A percentile compares a stretch with the other conserved stretches of the same genome.
phyloP scores from a whole-genome alignment of 2,888 invertebrate species.

The Philereme vetulata region DNA sequence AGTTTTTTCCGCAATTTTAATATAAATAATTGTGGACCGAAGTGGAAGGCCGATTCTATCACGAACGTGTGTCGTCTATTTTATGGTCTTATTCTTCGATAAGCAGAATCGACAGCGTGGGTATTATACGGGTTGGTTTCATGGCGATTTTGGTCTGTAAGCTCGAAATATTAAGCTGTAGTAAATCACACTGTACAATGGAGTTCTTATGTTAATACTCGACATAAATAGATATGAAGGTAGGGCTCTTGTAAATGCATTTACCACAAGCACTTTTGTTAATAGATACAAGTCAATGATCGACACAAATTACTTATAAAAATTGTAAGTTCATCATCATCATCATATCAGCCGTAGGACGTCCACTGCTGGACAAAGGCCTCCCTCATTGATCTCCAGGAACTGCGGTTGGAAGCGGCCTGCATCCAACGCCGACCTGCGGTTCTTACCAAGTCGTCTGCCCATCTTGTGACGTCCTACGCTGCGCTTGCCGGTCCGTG shows the following conservation, averaged over 20 bases:
- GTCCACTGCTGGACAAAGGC: too few species aligned
- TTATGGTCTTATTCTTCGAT: conserved; percentile 52
- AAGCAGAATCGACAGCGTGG: conserved; percentile 45
- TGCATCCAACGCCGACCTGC: too few species aligned
- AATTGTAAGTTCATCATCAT: too few species aligned
- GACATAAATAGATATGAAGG: conserved; percentile 4
- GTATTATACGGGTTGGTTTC: conserved; percentile 32
- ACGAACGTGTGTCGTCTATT: conserved; percentile 61
- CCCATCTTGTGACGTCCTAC: too few species aligned
- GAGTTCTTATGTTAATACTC: conserved; percentile 19
- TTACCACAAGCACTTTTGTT: not conserved
- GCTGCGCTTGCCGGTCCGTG: too few species aligned
- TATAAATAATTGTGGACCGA: conserved; percentile 66
- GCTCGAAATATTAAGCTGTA: conserved; percentile 22
- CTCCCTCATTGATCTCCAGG: too few species aligned
- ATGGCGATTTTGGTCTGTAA: conserved; percentile 28
- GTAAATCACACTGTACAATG: conserved; percentile 21
- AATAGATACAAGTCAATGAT: too few species aligned
- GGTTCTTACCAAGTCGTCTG: too few species aligned
- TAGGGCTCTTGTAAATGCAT: not conserved
- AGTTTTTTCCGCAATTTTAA: conserved; percentile 70
- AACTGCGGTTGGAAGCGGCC: too few species aligned
- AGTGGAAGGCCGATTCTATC: conserved; percentile 65
- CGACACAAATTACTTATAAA: too few species aligned
- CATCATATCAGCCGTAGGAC: too few species aligned